Conservation (phyloP, 53 echinoderm and acorn worm genomes). For the Temnopleurus reevesii region DNA sequence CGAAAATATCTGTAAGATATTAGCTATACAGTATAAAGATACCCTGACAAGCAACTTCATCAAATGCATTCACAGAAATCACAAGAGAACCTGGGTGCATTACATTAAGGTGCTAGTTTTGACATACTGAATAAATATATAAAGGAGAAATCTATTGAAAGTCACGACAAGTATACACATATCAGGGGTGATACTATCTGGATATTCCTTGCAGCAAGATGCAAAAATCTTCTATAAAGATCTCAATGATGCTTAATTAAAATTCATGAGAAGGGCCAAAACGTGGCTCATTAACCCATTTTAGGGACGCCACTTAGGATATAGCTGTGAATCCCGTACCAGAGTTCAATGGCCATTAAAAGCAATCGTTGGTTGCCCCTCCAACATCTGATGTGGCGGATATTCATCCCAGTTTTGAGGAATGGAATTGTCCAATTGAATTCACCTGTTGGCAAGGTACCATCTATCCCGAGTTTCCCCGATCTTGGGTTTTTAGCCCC, state of each 20-base stretch:
- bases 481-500: too few species aligned
- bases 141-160: slow-evolving; percentile 10
- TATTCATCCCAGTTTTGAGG: too few species aligned
- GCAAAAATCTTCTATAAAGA: neutral
- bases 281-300: slow-evolving; percentile 59
- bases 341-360: slow-evolving; percentile 52
- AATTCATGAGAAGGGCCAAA: slow-evolving; percentile 54
- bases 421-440: slow-evolving; percentile 32
- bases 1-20: too few species aligned
- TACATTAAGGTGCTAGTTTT: slow-evolving; percentile 8
- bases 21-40: too few species aligned
- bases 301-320: slow-evolving; percentile 10
- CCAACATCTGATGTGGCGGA: too few species aligned
- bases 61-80: slow-evolving; percentile 40
- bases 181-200: too few species aligned
- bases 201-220: too few species aligned
- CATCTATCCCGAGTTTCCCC: neutral
- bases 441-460: slow-evolving; percentile 39
- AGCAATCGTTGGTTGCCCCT: neutral
- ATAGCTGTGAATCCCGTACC: neutral
- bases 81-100: slow-evolving; percentile 32
- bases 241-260: slow-evolving; percentile 29
- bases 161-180: slow-evolving; percentile 41
- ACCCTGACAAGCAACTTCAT: slow-evolving; percentile 21
- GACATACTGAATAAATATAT: neutral